A percentile compares a stretch with the other conserved stretches of the same genome.
Evolutionary conservation across 2,888 invertebrate genomes (phyloP).

Genomic region (Diarsia mendica): DNA sequence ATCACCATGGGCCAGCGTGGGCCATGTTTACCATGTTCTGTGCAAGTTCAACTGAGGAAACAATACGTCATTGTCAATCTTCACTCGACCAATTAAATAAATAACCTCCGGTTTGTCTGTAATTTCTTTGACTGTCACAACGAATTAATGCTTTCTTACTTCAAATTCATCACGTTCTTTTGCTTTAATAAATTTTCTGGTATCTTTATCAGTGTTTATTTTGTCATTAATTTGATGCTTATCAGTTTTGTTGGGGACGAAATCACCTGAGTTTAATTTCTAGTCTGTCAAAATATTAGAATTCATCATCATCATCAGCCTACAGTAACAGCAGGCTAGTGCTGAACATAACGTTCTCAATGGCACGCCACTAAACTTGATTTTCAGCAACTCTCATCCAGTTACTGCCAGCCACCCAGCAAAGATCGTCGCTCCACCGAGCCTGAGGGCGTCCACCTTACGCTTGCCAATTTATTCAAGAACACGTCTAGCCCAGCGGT

Average conservation of each 20-base stretch:
- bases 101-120: conserved; percentile 69
- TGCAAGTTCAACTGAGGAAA: conserved; percentile 79
- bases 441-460: no score
- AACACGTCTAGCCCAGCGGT: no score
- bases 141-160: conserved; percentile 61
- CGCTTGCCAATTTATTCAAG: no score
- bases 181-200: conserved; percentile 53
- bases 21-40: conserved; percentile 79
- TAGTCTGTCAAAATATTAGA: background rate
- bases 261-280: background rate
- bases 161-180: conserved; percentile 64
- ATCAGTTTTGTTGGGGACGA: background rate
- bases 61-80: conserved; percentile 87
- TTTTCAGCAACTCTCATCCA: no score
- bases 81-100: conserved; percentile 82
- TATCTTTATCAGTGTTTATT: conserved; percentile 37
- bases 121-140: conserved; percentile 64
- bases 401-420: no score
- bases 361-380: no score
- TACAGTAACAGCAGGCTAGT: no score
- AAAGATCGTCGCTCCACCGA: no score
- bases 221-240: conserved; percentile 24
- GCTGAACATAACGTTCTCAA: no score
- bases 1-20: conserved; percentile 69
- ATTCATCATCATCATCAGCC: no score